Evolutionary conservation across 2,797 vertebrate species (phyloP).

Genomic region (Tarsius wallacei): DNA sequence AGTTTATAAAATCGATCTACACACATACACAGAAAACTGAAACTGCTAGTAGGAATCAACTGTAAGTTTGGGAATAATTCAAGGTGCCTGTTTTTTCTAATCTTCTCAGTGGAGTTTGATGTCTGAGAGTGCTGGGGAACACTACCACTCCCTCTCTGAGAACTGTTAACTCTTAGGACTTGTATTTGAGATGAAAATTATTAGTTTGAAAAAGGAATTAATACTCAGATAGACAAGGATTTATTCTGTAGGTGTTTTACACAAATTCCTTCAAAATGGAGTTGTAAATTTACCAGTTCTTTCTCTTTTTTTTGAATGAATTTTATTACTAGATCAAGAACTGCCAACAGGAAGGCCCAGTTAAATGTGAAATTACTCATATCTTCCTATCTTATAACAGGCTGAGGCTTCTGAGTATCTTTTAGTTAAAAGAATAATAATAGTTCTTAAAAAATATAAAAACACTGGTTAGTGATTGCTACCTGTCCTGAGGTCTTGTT

Average conservation of each 20-base stretch:
- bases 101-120: background rate
- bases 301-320: constrained; percentile 36
- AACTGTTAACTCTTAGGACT: background rate
- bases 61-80: background rate
- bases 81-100: background rate
- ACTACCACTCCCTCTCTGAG: background rate
- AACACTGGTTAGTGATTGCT: constrained; percentile 66
- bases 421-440: constrained; percentile 52
- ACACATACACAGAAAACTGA: background rate
- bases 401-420: background rate
- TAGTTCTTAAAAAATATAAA: constrained; percentile 40
- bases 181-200: constrained; percentile 43
- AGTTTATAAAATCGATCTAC: background rate
- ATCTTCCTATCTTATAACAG: constrained; percentile 21
- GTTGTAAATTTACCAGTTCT: background rate
- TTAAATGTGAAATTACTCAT: constrained; percentile 56
- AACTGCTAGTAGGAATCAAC: background rate
- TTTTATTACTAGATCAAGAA: constrained; percentile 70
- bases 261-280: constrained; percentile 47
- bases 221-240: background rate
- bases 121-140: background rate
- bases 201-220: background rate
- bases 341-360: constrained; percentile 11
- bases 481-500: constrained; percentile 82
- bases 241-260: background rate